These are phyloP conservation scores for Drosophila jambulina DNA, from an alignment of 1,140 invertebrate species.

Conservation along the genomic window DNA sequence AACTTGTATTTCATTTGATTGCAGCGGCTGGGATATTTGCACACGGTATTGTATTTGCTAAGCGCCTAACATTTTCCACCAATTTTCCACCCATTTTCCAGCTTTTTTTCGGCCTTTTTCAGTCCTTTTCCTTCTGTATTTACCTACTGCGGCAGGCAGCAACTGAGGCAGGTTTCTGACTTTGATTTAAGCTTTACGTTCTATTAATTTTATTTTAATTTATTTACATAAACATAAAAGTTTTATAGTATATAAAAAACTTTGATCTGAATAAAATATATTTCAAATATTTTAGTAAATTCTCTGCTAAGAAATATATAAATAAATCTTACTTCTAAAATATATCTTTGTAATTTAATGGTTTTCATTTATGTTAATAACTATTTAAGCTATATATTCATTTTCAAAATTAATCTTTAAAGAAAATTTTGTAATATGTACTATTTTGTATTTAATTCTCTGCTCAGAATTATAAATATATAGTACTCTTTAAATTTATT, in stretches of 20 bases:
- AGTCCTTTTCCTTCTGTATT: not conserved
- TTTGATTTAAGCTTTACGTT: not conserved
- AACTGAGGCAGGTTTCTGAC: not conserved
- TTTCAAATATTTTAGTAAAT: no score
- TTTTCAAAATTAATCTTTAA: no score
- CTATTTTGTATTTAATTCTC: no score
- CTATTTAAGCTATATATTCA: no score
- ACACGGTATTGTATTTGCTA: constrained; percentile 31
- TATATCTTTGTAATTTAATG: no score
- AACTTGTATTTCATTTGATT: constrained; percentile 19
- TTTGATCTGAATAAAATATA: not conserved
- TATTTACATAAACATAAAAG: no score
- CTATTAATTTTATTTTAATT: not conserved
- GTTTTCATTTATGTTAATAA: no score
- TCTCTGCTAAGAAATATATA: no score
- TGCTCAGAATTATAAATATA: no score
- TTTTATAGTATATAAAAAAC: not conserved
- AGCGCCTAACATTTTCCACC: not conserved
- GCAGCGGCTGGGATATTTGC: constrained; percentile 19
- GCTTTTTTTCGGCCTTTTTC: not conserved
- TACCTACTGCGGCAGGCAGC: not conserved
- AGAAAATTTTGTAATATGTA: no score
- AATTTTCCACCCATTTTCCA: constrained; percentile 6
- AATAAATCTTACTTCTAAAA: no score
- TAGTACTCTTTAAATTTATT: no score